These are phyloP conservation scores for Kudoa iwatai DNA, from an alignment of 30 jellyfish, hydroid and myxozoan species.

Conservation along the genomic window DNA sequence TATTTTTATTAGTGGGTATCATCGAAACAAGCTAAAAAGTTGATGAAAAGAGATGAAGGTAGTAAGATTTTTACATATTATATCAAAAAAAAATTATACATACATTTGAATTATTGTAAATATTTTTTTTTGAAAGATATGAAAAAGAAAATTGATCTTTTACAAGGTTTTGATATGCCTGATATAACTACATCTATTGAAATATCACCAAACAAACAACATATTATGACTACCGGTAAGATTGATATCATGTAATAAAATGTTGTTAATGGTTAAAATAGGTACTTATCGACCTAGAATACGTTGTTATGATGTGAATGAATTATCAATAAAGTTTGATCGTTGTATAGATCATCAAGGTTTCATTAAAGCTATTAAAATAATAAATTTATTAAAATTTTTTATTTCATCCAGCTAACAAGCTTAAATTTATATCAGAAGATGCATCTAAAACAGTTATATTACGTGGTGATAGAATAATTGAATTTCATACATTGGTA, in stretches of 20 bases:
- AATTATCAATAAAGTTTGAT: constrained; percentile 39
- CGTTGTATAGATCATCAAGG: constrained; percentile 68
- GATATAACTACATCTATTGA: constrained; percentile 26
- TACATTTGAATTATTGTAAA: too few species aligned
- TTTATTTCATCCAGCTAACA: too few species aligned
- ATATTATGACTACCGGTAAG: constrained; percentile 52
- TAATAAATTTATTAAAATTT: too few species aligned
- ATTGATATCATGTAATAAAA: too few species aligned
- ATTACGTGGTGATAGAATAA: constrained; percentile 39
- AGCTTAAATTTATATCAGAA: constrained; percentile 41
- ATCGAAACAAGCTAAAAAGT: too few species aligned
- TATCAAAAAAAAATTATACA: too few species aligned
- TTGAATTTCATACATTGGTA: constrained; percentile 86
- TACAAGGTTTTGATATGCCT: constrained; percentile 93
- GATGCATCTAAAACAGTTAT: constrained; percentile 54
- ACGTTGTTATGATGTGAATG: constrained; percentile 36
- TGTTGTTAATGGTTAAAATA: too few species aligned
- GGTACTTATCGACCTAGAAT: constrained; percentile 57
- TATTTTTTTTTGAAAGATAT: too few species aligned
- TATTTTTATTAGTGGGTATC: too few species aligned
- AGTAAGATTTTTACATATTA: too few species aligned
- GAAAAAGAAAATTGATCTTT: constrained; percentile 48
- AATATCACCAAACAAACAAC: constrained; percentile 33
- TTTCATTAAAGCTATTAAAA: too few species aligned
- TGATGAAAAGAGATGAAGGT: too few species aligned